phyloP scores from a whole-genome alignment of 2,113 vertebrate species.

The Channa maculata region DNA sequence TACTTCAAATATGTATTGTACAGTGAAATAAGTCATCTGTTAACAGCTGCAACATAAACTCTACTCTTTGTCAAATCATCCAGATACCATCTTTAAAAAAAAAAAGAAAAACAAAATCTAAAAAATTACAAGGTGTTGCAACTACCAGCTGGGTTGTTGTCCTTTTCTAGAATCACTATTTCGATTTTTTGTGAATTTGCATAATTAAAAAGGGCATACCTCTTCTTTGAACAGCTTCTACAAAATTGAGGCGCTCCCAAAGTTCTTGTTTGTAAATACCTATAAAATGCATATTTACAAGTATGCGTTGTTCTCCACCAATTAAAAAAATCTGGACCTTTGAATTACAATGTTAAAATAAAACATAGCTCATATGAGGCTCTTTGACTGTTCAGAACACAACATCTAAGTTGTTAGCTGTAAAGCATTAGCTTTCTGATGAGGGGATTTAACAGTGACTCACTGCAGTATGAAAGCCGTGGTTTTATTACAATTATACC shows the following conservation, averaged over 20 bases:
- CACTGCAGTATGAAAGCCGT: conserved; percentile 22
- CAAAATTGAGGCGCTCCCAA: conserved; percentile 79
- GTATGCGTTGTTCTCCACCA: conserved; percentile 65
- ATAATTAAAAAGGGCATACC: conserved; percentile 83
- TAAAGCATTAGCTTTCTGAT: conserved; percentile 13
- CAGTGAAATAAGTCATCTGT: conserved; percentile 60
- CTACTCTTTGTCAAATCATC: conserved; percentile 65
- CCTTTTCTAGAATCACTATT: conserved; percentile 55
- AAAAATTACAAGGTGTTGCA: conserved; percentile 64
- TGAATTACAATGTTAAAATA: conserved; percentile 43
- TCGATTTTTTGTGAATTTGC: conserved; percentile 73
- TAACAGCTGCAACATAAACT: conserved; percentile 67
- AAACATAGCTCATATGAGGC: conserved; percentile 18
- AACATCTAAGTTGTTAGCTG: conserved; percentile 8
- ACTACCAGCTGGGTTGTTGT: conserved; percentile 60
- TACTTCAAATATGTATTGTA: conserved; percentile 86
- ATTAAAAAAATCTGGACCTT: conserved; percentile 64
- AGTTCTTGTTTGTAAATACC: conserved; percentile 81
- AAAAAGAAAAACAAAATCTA: neutral
- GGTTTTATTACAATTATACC: conserved; percentile 5
- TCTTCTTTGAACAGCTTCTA: conserved; percentile 80
- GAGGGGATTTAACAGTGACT: conserved; percentile 16
- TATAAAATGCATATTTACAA: conserved; percentile 86
- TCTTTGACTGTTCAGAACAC: conserved; percentile 45
- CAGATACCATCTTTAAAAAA: conserved; percentile 47